Percentiles rank a stretch among this genome's conserved stretches.
Conservation (phyloP, 64 coral and sea anemone genomes). For the Montipora foliosa region DNA sequence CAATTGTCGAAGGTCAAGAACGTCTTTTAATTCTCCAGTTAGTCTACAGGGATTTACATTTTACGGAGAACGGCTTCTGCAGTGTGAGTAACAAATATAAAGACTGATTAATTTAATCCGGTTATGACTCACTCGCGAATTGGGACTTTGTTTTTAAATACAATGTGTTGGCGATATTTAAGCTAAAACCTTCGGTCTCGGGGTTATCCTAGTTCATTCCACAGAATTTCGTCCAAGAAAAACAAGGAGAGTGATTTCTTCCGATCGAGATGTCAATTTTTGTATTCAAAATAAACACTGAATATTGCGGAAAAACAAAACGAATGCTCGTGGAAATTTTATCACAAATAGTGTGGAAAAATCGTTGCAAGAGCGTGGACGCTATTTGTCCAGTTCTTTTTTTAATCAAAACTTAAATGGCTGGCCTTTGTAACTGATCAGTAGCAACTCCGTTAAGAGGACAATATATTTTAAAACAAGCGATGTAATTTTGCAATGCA, state of each 20-base stretch:
- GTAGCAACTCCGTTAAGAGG: neutral
- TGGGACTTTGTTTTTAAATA: too few species aligned
- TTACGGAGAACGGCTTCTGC: neutral
- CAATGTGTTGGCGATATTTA: too few species aligned
- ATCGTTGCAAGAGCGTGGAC: neutral
- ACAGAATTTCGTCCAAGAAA: too few species aligned
- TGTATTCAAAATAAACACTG: too few species aligned
- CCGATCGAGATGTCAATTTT: too few species aligned
- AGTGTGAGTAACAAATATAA: neutral
- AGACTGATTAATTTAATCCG: neutral
- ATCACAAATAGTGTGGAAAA: neutral
- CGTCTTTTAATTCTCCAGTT: constrained; percentile 3
- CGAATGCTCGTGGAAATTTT: neutral
- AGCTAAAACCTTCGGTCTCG: too few species aligned
- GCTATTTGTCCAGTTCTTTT: too few species aligned
- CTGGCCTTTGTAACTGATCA: neutral
- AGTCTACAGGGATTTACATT: neutral
- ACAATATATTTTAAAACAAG: neutral
- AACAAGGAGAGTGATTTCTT: too few species aligned
- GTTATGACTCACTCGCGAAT: neutral
- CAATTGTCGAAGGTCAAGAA: neutral
- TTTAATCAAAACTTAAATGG: neutral
- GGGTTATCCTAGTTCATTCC: too few species aligned
- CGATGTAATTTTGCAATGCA: neutral
- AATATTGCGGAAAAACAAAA: neutral